These are phyloP conservation scores for Drosophila paramelanica DNA, from an alignment of 2,888 invertebrate genomes.

Conservation along the genomic window DNA sequence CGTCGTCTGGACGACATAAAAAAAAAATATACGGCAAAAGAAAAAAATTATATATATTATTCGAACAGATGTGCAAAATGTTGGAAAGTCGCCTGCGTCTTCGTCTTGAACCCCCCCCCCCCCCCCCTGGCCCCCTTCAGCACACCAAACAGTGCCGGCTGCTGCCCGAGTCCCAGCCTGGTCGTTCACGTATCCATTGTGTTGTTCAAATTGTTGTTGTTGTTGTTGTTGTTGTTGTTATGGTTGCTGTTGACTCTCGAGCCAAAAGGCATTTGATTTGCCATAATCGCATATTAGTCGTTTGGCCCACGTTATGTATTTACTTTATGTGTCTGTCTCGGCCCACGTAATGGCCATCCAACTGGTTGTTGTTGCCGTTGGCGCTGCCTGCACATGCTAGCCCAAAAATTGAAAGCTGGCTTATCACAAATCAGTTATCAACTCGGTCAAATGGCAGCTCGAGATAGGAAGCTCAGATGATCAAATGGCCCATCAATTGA, in stretches of 20 bases:
- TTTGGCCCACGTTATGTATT: slow-evolving; percentile 72
- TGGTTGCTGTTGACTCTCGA: slow-evolving; percentile 63
- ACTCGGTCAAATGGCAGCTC: slow-evolving; percentile 34
- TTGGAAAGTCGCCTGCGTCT: slow-evolving; percentile 61
- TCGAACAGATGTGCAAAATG: slow-evolving; percentile 77
- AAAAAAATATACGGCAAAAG: slow-evolving; percentile 15
- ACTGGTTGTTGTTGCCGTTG: slow-evolving; percentile 12
- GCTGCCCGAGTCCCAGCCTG: slow-evolving; percentile 27
- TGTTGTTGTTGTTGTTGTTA: slow-evolving; percentile 18
- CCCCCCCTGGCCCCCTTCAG: neutral
- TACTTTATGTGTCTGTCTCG: slow-evolving; percentile 69
- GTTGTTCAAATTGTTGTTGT: slow-evolving; percentile 15
- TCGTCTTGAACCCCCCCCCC: slow-evolving; percentile 37
- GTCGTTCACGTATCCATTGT: slow-evolving; percentile 50
- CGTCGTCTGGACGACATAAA: slow-evolving; percentile 63
- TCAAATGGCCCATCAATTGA: slow-evolving; percentile 50
- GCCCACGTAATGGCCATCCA: slow-evolving; percentile 37
- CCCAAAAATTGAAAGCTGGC: slow-evolving; percentile 67
- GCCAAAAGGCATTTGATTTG: slow-evolving; percentile 73
- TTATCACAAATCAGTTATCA: slow-evolving; percentile 77
- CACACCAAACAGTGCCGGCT: neutral
- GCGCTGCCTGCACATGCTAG: slow-evolving; percentile 27
- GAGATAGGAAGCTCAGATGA: slow-evolving; percentile 12
- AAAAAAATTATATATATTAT: slow-evolving; percentile 56
- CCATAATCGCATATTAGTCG: slow-evolving; percentile 80